Percentiles rank a stretch among this genome's conserved stretches.
Evolutionary conservation across 2,113 vertebrate species (phyloP).

Genomic region (Lynx canadensis): DNA sequence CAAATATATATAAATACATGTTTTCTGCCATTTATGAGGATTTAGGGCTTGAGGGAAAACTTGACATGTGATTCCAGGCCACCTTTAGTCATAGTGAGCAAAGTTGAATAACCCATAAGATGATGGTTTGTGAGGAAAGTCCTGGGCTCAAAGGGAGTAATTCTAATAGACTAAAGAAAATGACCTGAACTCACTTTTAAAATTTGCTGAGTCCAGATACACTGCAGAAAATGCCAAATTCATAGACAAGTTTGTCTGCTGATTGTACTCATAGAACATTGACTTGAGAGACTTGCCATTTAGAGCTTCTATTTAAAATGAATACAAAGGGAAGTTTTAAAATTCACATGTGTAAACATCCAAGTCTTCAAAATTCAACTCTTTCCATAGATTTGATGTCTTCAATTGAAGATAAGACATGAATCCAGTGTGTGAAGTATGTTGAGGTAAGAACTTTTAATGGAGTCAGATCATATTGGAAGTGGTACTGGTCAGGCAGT

Average conservation of each 20-base stretch:
- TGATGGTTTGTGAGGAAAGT: neutral
- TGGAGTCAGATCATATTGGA: neutral
- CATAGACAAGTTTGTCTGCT: neutral
- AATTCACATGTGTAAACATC: conserved; percentile 23
- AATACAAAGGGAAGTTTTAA: neutral
- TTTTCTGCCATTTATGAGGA: neutral
- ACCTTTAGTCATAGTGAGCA: neutral
- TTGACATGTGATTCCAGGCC: neutral
- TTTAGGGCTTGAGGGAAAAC: neutral
- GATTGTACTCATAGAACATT: neutral
- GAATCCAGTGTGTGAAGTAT: neutral
- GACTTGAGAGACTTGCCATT: neutral
- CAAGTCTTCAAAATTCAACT: conserved; percentile 4
- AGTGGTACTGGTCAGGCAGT: neutral
- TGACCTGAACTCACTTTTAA: neutral
- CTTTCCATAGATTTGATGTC: neutral
- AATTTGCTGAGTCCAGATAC: neutral
- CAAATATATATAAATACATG: neutral
- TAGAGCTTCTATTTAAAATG: neutral
- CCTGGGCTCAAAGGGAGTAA: neutral
- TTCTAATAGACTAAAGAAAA: neutral
- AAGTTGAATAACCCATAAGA: neutral
- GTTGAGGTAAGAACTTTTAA: neutral
- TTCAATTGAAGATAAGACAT: neutral
- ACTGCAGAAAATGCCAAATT: neutral